Evolutionary conservation across 2,113 vertebrate genomes (phyloP).

Genomic region (Pygoscelis antarcticus): DNA sequence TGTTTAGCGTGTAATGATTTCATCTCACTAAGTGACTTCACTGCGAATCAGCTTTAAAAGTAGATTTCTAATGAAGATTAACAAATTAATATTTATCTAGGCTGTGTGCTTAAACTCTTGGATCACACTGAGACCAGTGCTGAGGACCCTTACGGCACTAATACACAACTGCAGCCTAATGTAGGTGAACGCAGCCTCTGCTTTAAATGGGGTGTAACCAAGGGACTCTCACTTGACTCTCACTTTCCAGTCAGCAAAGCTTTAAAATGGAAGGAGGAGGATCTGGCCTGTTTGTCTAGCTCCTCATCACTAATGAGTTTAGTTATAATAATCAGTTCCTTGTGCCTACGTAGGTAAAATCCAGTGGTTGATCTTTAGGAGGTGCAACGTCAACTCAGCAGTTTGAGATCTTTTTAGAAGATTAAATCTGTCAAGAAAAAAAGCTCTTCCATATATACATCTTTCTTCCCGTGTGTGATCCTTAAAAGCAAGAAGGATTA

Average conservation of each 20-base stretch:
- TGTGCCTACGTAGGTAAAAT: neutral
- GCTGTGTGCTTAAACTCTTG: neutral
- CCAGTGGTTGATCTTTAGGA: neutral
- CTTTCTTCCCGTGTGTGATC: neutral
- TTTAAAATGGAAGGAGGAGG: neutral
- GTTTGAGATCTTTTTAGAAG: neutral
- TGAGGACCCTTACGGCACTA: neutral
- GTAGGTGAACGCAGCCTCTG: neutral
- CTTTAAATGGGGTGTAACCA: neutral
- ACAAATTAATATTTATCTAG: neutral
- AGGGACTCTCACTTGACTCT: neutral
- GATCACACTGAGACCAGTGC: neutral
- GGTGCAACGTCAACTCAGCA: neutral
- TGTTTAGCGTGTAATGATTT: constrained; percentile 30
- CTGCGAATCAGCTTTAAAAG: neutral
- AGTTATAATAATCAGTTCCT: neutral
- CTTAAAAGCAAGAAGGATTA: neutral
- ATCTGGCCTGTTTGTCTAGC: neutral
- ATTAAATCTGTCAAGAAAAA: neutral
- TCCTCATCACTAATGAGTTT: neutral
- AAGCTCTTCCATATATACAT: neutral
- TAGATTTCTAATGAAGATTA: neutral
- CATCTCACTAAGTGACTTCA: constrained; percentile 6
- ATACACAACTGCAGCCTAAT: neutral
- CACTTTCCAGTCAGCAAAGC: neutral